Conservation (phyloP, 2,113 vertebrate genomes). For the Laticauda laticaudata region DNA sequence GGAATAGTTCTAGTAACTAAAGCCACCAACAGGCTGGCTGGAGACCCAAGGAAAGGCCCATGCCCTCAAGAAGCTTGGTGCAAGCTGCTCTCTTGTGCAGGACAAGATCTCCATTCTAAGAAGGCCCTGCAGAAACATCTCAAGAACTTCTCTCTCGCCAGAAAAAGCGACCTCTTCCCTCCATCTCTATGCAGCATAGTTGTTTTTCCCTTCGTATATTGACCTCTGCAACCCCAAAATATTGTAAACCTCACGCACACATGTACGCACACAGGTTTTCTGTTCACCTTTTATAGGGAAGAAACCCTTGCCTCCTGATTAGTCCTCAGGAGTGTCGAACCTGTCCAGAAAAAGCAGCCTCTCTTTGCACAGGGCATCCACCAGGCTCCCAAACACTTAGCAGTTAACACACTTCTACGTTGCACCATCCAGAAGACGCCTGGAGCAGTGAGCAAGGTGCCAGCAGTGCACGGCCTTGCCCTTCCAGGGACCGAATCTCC, state of each 20-base stretch:
- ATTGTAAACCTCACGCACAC: background rate
- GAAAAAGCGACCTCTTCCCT: too few species aligned
- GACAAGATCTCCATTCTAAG: background rate
- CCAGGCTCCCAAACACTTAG: background rate
- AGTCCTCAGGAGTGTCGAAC: background rate
- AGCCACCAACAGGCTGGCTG: background rate
- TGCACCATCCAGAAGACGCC: background rate
- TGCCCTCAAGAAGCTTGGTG: fast-evolving
- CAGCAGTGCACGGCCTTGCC: fast-evolving
- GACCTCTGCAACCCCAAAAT: background rate
- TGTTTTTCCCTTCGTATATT: background rate
- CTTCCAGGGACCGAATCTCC: fast-evolving
- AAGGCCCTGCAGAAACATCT: fast-evolving
- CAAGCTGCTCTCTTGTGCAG: fast-evolving
- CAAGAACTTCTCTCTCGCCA: background rate
- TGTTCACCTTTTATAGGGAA: background rate
- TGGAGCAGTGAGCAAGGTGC: fast-evolving
- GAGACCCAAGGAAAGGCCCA: background rate
- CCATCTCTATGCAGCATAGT: background rate
- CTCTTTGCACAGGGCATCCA: background rate
- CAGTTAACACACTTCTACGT: background rate
- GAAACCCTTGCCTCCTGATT: background rate
- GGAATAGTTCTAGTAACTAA: background rate
- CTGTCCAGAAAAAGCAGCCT: background rate
- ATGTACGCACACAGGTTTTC: fast-evolving